phyloP scores from a whole-genome alignment of 2,888 invertebrate genomes.

The Celastrina argiolus region DNA sequence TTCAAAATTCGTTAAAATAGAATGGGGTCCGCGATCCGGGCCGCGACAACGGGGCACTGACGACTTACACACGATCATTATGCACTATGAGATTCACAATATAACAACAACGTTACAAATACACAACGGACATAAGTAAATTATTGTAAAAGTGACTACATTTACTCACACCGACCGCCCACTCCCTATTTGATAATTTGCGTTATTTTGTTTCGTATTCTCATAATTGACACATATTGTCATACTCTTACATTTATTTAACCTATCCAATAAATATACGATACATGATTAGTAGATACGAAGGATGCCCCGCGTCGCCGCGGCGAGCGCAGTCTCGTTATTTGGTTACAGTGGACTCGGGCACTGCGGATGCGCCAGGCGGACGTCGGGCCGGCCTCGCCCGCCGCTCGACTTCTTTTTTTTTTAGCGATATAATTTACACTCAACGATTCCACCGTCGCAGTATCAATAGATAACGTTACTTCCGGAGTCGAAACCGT shows the following conservation, averaged over 20 bases:
- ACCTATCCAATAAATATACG: conserved; percentile 25
- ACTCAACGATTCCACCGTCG: background rate
- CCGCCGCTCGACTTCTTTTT: background rate
- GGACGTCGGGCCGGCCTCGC: background rate
- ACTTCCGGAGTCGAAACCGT: background rate
- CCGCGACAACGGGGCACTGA: conserved; percentile 54
- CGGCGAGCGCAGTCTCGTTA: conserved; percentile 1
- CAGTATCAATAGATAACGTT: background rate
- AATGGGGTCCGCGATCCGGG: conserved; percentile 39
- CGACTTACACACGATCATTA: conserved; percentile 34
- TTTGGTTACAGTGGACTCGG: background rate
- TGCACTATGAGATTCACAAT: conserved; percentile 61
- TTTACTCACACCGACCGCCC: conserved; percentile 10
- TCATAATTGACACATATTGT: conserved; percentile 65
- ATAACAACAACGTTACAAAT: conserved; percentile 37
- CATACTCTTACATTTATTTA: conserved; percentile 50
- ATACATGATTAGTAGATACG: conserved; percentile 14
- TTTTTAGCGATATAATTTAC: background rate
- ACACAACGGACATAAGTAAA: conserved; percentile 29
- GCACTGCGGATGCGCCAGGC: background rate
- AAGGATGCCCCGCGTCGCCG: conserved; percentile 12
- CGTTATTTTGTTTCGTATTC: conserved; percentile 22
- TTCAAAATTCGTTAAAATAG: conserved; percentile 39
- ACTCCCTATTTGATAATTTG: conserved; percentile 10
- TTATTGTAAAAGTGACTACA: conserved; percentile 28